A percentile compares a stretch with the other conserved stretches of the same genome.
These are phyloP conservation scores for Invenusta paracnida DNA, from an alignment of 2,888 invertebrate genomes.

Conservation along the genomic window DNA sequence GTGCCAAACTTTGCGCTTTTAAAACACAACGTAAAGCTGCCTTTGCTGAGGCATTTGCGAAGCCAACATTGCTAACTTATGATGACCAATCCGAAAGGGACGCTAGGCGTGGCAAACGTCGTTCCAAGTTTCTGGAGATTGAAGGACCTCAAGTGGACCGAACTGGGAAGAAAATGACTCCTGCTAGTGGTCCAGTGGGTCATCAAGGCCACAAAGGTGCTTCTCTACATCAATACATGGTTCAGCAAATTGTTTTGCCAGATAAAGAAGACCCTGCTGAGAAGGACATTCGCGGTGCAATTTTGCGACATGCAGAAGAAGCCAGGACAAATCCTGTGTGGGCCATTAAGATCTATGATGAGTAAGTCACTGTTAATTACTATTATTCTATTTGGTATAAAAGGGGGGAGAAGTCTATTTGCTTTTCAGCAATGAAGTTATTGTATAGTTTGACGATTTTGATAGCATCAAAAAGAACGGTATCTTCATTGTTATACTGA, in stretches of 20 bases:
- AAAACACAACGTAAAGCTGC: conserved; percentile 10
- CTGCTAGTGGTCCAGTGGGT: not conserved
- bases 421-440: not conserved
- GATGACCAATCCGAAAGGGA: not conserved
- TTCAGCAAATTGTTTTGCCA: conserved; percentile 79
- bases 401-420: too few relatives aligned
- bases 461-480: too few relatives aligned
- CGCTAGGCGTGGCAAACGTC: not conserved
- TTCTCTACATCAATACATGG: conserved; percentile 83
- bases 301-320: conserved; percentile 85
- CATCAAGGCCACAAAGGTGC: conserved; percentile 14
- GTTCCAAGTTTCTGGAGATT: conserved; percentile 31
- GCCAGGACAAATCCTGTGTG: conserved; percentile 93
- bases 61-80: not conserved
- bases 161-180: not conserved
- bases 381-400: not conserved
- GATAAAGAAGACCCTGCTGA: conserved; percentile 64
- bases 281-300: conserved; percentile 84
- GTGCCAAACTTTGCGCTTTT: conserved; percentile 49
- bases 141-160: conserved; percentile 27
- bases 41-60: conserved; percentile 17
- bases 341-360: conserved; percentile 55
- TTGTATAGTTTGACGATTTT: not conserved
- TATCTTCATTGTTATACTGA: too few relatives aligned
- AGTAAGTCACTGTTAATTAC: conserved; percentile 3